Conservation (phyloP, 2,888 invertebrate species). For the Xanthia icteritia region DNA sequence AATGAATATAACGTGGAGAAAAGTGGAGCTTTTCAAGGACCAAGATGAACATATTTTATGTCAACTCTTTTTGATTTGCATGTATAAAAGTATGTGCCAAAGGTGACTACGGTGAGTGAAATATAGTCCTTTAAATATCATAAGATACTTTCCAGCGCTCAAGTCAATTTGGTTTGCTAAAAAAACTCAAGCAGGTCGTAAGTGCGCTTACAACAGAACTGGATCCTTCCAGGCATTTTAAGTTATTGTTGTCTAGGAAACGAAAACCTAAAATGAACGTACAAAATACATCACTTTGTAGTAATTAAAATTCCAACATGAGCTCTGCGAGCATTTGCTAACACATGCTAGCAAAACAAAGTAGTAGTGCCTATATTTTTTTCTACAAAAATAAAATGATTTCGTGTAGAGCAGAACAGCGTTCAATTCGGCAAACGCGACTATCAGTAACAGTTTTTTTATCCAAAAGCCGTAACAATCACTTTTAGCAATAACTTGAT, state of each 20-base stretch:
- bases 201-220: neutral
- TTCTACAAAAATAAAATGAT: neutral
- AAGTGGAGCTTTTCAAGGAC: neutral
- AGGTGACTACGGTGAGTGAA: no score
- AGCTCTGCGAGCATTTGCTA: slow-evolving; percentile 17
- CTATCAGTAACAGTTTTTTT: neutral
- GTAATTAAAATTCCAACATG: slow-evolving; percentile 47
- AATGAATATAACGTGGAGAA: neutral
- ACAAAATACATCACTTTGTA: slow-evolving; percentile 30
- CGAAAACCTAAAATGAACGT: slow-evolving; percentile 6
- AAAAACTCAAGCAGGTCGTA: neutral
- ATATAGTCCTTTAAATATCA: no score
- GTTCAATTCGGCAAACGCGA: neutral
- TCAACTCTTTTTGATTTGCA: neutral
- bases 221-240: neutral
- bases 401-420: neutral
- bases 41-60: neutral
- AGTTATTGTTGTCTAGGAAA: slow-evolving; percentile 26
- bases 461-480: neutral
- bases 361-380: slow-evolving; percentile 5
- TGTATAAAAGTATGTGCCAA: no score
- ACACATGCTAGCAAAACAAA: neutral
- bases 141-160: no score
- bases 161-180: no score
- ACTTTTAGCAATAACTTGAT: neutral